These are phyloP conservation scores for Eurytemora carolleeae DNA, from an alignment of 1,140 invertebrate species.

Conservation along the genomic window DNA sequence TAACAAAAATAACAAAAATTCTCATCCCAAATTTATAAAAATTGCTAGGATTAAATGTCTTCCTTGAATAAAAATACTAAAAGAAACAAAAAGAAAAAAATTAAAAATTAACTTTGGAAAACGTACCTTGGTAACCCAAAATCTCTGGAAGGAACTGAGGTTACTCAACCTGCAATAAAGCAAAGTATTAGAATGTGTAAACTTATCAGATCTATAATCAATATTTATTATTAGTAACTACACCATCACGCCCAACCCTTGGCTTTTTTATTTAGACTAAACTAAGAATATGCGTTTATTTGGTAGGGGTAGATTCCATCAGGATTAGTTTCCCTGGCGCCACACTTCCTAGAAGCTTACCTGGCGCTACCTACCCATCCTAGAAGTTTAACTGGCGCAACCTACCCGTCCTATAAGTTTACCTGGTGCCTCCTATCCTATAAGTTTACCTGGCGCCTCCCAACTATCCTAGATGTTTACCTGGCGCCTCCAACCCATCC, in stretches of 20 bases:
- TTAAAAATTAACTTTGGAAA: no score
- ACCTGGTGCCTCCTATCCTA: neutral
- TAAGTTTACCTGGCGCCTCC: no score
- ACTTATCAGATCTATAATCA: neutral
- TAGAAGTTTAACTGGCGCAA: conserved; percentile 37
- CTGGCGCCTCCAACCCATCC: conserved; percentile 23
- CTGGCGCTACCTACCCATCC: no score
- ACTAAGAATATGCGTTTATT: neutral
- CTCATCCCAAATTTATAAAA: no score
- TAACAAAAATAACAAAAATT: no score
- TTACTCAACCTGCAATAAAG: neutral
- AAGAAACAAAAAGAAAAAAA: no score
- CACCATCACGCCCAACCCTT: no score
- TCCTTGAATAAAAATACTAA: no score
- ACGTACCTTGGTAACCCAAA: neutral
- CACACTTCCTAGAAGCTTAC: neutral
- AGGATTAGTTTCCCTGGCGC: neutral
- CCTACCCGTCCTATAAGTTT: conserved; percentile 8
- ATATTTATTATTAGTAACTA: no score
- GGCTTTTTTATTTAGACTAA: neutral
- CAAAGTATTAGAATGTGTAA: neutral
- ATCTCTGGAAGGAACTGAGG: neutral
- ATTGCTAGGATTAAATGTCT: no score
- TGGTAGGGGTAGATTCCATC: neutral
- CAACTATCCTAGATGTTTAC: conserved; percentile 37